Base-by-base conservation (phyloP, 1,140 invertebrate genomes). In the Vollenhovia emeryi region DNA sequence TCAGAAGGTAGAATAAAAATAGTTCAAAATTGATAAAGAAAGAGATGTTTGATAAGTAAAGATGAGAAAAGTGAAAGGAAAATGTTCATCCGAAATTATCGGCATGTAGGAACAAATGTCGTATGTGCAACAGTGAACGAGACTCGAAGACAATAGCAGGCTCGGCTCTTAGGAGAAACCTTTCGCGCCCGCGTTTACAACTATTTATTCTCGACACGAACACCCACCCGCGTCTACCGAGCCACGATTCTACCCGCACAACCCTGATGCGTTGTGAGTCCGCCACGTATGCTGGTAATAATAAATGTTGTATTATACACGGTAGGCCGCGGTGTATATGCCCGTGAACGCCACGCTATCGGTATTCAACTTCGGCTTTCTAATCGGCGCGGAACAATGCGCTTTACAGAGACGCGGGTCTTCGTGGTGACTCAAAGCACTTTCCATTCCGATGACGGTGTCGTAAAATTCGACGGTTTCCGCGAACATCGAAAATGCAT, bases 101-200 rank as follows among this genome's bases (percentile, higher is more conserved):
- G 57, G 36, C 79, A 60, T 24, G 78, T 43, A 50, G 69, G 55
- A 59, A 73, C 48, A 80, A 84, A 87, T 91, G 80, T 62, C 45
- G 78, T 69, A 45, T 24, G 52, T 45, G 73, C 74, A 80, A 85
- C 60, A 83, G 66, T 43, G 64, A 86, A 52, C 84, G 84, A 87
- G 86, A 78, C 84, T 78, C 62, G 87, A 84, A 92, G 90, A 92
- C 92, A 92, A 92, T 92, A 78, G 90, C 71, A 76, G 86, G 86
- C 87, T 88, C 86, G 90, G 88, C 80, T 85, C 24, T 75, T 88
- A 80, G 69, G 71, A 86, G 82, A 91, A 87, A 91, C 90, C 91
- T 92, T 92, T 92, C 91, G 86, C 87, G 90, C 87, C 86, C 89
- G 87, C 86, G 83, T 87, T 92, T 84, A 87, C 87, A 87, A 91